Percentiles rank a stretch among this genome's conserved stretches.
phyloP scores from a whole-genome alignment of 2,113 vertebrate species.

The Syngnathus floridae region DNA sequence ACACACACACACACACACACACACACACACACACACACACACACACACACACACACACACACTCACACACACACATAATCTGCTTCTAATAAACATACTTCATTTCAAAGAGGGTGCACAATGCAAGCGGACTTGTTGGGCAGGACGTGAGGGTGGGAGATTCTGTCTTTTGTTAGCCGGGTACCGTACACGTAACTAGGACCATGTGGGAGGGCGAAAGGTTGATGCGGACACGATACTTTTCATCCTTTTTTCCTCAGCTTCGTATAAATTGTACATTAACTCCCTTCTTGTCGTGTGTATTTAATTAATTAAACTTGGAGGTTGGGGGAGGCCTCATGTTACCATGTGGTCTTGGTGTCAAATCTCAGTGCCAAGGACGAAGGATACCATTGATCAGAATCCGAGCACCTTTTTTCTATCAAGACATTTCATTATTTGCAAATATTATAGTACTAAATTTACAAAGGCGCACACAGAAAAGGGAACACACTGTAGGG shows the following conservation, averaged over 20 bases:
- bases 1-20: neutral
- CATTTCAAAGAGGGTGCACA: constrained; percentile 60
- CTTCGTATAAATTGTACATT: constrained; percentile 6
- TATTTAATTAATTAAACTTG: constrained; percentile 57
- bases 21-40: constrained; percentile 12
- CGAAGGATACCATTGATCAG: too few relatives aligned
- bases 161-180: constrained; percentile 54
- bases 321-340: constrained; percentile 47
- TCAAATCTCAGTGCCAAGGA: neutral
- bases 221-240: constrained; percentile 19
- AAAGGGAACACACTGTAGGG: too few relatives aligned
- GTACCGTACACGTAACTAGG: constrained; percentile 53
- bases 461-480: too few relatives aligned
- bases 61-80: constrained; percentile 34
- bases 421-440: too few relatives aligned
- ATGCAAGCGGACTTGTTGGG: constrained; percentile 36
- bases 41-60: constrained; percentile 11
- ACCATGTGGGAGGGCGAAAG: constrained; percentile 54
- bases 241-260: constrained; percentile 21
- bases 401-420: too few relatives aligned
- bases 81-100: constrained; percentile 71
- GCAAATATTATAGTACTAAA: too few relatives aligned
- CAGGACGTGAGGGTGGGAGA: constrained; percentile 23
- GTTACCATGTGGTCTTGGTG: constrained; percentile 45
- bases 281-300: constrained; percentile 15